Evolutionary conservation across 2,113 vertebrate genomes (phyloP).

Genomic region (Nibea coibor): DNA sequence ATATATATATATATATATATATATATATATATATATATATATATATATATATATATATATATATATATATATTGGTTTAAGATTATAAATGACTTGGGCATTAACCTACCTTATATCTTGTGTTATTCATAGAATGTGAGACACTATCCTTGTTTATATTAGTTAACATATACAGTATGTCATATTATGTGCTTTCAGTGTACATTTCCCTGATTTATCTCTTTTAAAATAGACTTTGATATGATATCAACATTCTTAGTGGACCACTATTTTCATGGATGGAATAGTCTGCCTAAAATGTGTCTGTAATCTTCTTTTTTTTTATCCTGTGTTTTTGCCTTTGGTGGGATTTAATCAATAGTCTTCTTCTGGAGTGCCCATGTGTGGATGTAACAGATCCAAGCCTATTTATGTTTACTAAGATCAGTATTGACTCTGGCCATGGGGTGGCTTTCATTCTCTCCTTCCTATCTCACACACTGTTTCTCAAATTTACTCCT

Average conservation of each 20-base stretch:
- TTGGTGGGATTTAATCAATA: constrained; percentile 72
- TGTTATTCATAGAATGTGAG: background rate
- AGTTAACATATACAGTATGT: background rate
- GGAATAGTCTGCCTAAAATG: background rate
- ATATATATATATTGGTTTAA: background rate
- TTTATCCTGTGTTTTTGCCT: constrained; percentile 42
- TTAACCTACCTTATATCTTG: background rate
- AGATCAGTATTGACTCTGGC: constrained; percentile 70
- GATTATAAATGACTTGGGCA: background rate
- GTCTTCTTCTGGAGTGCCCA: constrained; percentile 48
- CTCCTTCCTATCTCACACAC: constrained; percentile 13
- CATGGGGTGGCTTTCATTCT: constrained; percentile 50
- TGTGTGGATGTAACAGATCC: constrained; percentile 67
- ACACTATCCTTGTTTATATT: background rate
- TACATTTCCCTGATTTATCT: background rate
- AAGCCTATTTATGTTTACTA: constrained; percentile 67
- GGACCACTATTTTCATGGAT: background rate
- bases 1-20: no score
- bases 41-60: no score
- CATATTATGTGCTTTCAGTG: background rate
- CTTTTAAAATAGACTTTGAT: background rate
- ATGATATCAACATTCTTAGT: background rate
- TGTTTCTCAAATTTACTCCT: constrained; percentile 13
- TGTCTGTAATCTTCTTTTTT: constrained; percentile 46
- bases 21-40: no score